Percentiles rank a stretch among this genome's conserved stretches.
These are phyloP conservation scores for Chinchilla lanigera DNA, from an alignment of 2,113 vertebrate species.

Conservation along the genomic window DNA sequence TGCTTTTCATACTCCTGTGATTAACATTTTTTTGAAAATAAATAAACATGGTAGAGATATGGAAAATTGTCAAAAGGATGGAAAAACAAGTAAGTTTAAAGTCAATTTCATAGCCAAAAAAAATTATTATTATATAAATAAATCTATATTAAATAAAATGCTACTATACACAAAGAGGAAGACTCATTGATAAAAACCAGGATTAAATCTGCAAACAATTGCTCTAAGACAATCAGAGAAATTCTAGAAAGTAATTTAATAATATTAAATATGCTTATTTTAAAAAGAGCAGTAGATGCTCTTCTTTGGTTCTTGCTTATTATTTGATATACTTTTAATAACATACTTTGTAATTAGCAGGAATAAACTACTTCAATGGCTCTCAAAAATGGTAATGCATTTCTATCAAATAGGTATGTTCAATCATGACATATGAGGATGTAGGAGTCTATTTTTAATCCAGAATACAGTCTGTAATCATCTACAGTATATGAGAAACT, in stretches of 20 bases:
- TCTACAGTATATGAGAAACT: neutral
- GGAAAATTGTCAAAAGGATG: neutral
- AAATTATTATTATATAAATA: neutral
- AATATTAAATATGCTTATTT: neutral
- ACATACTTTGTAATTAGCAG: neutral
- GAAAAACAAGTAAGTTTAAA: neutral
- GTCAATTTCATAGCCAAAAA: neutral
- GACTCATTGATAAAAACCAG: neutral
- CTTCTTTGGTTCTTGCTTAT: neutral
- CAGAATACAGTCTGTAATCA: neutral
- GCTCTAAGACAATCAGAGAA: neutral
- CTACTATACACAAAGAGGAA: neutral
- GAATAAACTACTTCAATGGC: neutral
- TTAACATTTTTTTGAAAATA: neutral
- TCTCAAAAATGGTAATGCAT: neutral
- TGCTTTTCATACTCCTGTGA: neutral
- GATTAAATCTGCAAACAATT: neutral
- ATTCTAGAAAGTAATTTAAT: conserved; percentile 25
- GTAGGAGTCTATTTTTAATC: neutral
- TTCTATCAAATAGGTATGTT: neutral
- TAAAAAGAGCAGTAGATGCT: neutral
- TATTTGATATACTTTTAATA: neutral
- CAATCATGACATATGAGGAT: neutral
- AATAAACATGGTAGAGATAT: neutral
- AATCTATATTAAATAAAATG: neutral